A percentile compares a stretch with the other conserved stretches of the same genome.
These are phyloP conservation scores for Atta texana DNA, from an alignment of 1,140 invertebrate genomes.

Conservation along the genomic window DNA sequence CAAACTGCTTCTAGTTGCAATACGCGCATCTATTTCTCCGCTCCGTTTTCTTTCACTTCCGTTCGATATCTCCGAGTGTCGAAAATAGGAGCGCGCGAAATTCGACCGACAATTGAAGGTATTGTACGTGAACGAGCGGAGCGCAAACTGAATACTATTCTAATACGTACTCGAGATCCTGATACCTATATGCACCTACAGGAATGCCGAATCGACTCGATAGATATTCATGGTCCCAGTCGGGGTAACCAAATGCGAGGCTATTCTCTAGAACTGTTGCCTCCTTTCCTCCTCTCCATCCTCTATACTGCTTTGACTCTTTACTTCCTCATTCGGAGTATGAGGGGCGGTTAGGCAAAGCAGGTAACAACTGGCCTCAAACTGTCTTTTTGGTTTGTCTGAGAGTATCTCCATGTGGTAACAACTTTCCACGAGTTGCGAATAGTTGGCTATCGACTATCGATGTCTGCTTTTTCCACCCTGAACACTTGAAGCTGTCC, in stretches of 20 bases:
- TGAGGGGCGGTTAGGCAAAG: slow-evolving; percentile 12
- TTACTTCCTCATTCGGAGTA: neutral
- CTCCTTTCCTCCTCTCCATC: neutral
- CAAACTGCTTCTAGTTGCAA: slow-evolving; percentile 48
- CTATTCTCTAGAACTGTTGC: slow-evolving; percentile 76
- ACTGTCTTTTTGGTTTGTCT: slow-evolving; percentile 58
- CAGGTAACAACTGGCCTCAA: slow-evolving; percentile 41
- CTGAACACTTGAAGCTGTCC: neutral
- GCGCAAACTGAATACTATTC: slow-evolving; percentile 79
- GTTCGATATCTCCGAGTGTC: slow-evolving; percentile 58
- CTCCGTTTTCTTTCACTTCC: slow-evolving; percentile 47
- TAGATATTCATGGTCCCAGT: slow-evolving; percentile 72
- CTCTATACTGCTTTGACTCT: slow-evolving; percentile 46
- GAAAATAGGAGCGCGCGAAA: slow-evolving; percentile 64
- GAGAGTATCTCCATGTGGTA: slow-evolving; percentile 6
- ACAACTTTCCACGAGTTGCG: slow-evolving; percentile 46
- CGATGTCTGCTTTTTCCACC: slow-evolving; percentile 41
- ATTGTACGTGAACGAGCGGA: slow-evolving; percentile 76
- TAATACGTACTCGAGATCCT: slow-evolving; percentile 76
- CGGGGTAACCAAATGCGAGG: slow-evolving; percentile 75
- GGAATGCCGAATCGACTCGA: slow-evolving; percentile 69
- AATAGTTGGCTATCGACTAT: slow-evolving; percentile 56
- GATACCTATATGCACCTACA: slow-evolving; percentile 73
- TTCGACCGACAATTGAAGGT: slow-evolving; percentile 70
- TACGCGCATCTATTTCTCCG: slow-evolving; percentile 36